Base-by-base conservation (phyloP, 2,888 invertebrate genomes). In the Acrocera orbiculus region DNA sequence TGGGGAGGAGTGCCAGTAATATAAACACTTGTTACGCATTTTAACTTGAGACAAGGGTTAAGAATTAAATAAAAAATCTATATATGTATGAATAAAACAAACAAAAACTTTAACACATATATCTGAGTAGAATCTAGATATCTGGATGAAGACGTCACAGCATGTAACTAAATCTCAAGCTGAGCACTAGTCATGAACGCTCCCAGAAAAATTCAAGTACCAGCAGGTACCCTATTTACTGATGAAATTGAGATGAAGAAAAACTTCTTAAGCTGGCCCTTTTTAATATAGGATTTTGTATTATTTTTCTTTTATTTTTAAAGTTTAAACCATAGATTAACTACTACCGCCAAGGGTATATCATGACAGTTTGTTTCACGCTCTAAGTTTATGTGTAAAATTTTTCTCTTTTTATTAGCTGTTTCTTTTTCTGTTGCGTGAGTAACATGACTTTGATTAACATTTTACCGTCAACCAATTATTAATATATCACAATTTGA, bases 311-410 rank as follows among this genome's bases (percentile, higher is more conserved):
- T n/a, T n/a, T n/a, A n/a, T n/a, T n/a, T n/a, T n/a, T n/a, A n/a
- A n/a, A n/a, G n/a, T n/a, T n/a, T n/a, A n/a, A n/a, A n/a, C n/a
- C n/a, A n/a, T n/a, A n/a, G n/a, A n/a, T n/a, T n/a, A n/a, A n/a
- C n/a, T n/a, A n/a, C n/a, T n/a, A n/a, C n/a, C n/a, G n/a, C n/a
- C n/a, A n/a, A n/a, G n/a, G n/a, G n/a, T 24, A 36, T 39, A 24
- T 36, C 39, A 31, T 39, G 39, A 36, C 39, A 36, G 36, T 36
- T 36, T 24, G 34, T 36, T 39, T 39, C 39, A 36, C 39, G 39
- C 39, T 36, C 34, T 17, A 15, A n/a, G n/a, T n/a, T n/a, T n/a
- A n/a, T n/a, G n/a, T n/a, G n/a, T n/a, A n/a, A n/a, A n/a, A n/a
- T n/a, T n/a, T n/a, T n/a, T n/a, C n/a, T n/a, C n/a, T n/a, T n/a